These are phyloP conservation scores for Hybognathus amarus DNA, from an alignment of 2,797 vertebrate species.

Conservation along the genomic window DNA sequence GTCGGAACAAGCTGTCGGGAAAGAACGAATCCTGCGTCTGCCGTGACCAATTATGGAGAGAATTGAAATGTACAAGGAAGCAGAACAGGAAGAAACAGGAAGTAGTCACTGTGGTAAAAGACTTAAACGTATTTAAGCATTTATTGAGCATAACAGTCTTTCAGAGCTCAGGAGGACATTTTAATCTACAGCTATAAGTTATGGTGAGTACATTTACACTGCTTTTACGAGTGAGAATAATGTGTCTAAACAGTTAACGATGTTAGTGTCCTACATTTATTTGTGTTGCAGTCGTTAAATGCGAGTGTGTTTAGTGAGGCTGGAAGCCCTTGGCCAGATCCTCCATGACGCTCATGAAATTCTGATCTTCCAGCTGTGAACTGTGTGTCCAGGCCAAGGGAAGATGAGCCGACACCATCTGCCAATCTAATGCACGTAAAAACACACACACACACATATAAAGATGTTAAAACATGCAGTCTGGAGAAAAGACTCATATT, in stretches of 20 bases:
- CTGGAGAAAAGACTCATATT: not conserved
- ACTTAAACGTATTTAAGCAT: constrained; percentile 39
- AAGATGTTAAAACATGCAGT: not conserved
- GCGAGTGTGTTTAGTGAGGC: constrained; percentile 72
- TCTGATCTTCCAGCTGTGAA: constrained; percentile 79
- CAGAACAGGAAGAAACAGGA: not conserved
- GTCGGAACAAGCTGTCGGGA: constrained; percentile 15
- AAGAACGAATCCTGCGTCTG: constrained; percentile 21
- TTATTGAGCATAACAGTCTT: constrained; percentile 23
- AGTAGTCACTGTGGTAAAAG: not conserved
- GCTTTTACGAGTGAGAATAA: constrained; percentile 7
- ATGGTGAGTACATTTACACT: constrained; percentile 22
- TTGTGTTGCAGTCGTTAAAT: constrained; percentile 2
- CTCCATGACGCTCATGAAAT: constrained; percentile 78
- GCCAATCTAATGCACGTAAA: constrained; percentile 71
- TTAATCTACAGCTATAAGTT: constrained; percentile 22
- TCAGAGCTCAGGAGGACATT: constrained; percentile 57
- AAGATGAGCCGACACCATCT: constrained; percentile 75
- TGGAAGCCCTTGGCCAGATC: constrained; percentile 80
- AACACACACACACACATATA: constrained; percentile 5
- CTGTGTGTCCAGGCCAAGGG: constrained; percentile 82
- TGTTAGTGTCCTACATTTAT: constrained; percentile 17
- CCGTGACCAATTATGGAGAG: constrained; percentile 1
- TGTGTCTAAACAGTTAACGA: not conserved
- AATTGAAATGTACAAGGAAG: constrained; percentile 12